phyloP scores from a whole-genome alignment of 2,888 invertebrate species.

The Epinotia bilunana region DNA sequence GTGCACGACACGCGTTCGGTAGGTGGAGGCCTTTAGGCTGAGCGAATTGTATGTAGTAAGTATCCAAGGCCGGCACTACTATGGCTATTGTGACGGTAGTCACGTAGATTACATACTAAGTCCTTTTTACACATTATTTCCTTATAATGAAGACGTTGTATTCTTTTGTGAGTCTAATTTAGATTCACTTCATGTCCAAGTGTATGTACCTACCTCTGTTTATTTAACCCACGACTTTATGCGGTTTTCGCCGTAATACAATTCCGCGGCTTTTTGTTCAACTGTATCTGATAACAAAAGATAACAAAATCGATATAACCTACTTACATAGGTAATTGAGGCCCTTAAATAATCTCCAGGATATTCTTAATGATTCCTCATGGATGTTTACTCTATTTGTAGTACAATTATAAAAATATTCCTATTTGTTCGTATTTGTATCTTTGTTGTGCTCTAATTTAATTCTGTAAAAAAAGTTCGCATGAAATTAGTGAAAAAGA shows the following conservation, averaged over 20 bases:
- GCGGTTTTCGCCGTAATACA: constrained; percentile 17
- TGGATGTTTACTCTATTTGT: too few species aligned
- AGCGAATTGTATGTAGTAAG: constrained; percentile 8
- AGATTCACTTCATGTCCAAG: constrained; percentile 26
- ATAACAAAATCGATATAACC: not conserved
- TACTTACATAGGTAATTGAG: not conserved
- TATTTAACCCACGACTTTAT: not conserved
- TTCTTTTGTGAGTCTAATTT: constrained; percentile 11
- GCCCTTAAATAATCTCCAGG: not conserved
- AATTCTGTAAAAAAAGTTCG: too few species aligned
- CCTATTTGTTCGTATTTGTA: too few species aligned
- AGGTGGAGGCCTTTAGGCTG: too few species aligned
- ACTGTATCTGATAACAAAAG: too few species aligned
- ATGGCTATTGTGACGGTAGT: constrained; percentile 33
- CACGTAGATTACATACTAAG: constrained; percentile 36
- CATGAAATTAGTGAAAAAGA: too few species aligned
- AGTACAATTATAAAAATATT: too few species aligned
- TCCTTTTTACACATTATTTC: constrained; percentile 28
- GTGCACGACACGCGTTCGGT: too few species aligned
- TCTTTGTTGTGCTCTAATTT: too few species aligned
- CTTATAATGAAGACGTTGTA: constrained; percentile 19
- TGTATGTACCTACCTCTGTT: not conserved
- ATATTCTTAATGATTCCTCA: not conserved
- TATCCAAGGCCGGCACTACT: constrained; percentile 17
- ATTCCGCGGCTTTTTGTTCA: not conserved